A percentile compares a stretch with the other conserved stretches of the same genome.
phyloP scores from a whole-genome alignment of 1,140 invertebrate species.

The Fopius arisanus region DNA sequence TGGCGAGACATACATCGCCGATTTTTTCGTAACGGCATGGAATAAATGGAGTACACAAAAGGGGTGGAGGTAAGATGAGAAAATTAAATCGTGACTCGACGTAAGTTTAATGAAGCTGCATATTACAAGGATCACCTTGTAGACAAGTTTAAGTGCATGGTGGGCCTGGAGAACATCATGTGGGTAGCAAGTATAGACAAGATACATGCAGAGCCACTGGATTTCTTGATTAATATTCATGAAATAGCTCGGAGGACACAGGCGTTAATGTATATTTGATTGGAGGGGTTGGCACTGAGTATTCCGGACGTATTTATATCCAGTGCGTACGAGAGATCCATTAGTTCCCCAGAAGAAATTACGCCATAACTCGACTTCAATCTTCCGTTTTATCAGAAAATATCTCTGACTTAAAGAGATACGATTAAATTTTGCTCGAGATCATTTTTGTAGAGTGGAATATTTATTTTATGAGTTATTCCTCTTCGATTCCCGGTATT shows the following conservation, averaged over 20 bases:
- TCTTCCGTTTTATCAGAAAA: too few relatives aligned
- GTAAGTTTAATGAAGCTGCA: constrained; percentile 27
- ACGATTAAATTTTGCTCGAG: too few relatives aligned
- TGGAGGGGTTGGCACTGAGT: constrained; percentile 8
- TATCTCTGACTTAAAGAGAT: too few relatives aligned
- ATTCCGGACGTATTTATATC: not conserved
- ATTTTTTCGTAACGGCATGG: not conserved
- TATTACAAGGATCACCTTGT: constrained; percentile 26
- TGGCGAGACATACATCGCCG: too few relatives aligned
- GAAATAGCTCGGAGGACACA: constrained; percentile 40
- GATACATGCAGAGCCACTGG: constrained; percentile 2
- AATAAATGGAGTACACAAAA: not conserved
- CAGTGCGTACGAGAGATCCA: not conserved
- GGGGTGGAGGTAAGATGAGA: not conserved
- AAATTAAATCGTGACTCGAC: constrained; percentile 21
- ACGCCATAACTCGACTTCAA: too few relatives aligned
- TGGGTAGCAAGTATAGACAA: not conserved
- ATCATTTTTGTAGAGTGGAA: too few relatives aligned
- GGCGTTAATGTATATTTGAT: constrained; percentile 42
- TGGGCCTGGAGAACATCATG: not conserved
- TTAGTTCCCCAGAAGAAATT: not conserved
- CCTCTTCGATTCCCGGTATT: too few relatives aligned
- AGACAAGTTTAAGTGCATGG: constrained; percentile 27
- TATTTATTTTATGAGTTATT: too few relatives aligned
- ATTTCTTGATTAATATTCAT: constrained; percentile 46